Conservation (phyloP, 1,140 invertebrate genomes). For the Aphelinus atriplicis region DNA sequence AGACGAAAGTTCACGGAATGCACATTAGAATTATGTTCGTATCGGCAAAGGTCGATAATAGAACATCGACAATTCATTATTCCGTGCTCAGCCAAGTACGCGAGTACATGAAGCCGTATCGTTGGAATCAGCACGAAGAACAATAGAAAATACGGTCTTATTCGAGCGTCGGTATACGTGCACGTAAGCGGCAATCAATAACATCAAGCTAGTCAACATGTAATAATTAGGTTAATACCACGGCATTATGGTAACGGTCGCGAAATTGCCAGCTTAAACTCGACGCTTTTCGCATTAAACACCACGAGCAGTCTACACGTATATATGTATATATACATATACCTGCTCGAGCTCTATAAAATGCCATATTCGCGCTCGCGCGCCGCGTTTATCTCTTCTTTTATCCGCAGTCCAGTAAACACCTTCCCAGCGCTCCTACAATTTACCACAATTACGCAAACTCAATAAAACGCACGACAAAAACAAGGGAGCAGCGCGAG, state of each 20-base stretch:
- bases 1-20: background rate
- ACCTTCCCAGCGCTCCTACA: conserved; percentile 2
- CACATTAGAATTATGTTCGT: background rate
- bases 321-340: background rate
- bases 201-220: conserved; percentile 20
- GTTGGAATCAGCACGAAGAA: background rate
- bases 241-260: conserved; percentile 28
- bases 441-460: background rate
- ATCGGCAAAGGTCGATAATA: background rate
- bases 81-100: background rate
- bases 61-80: conserved; percentile 7
- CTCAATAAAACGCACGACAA: background rate
- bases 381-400: too few relatives aligned
- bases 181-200: conserved; percentile 11
- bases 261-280: conserved; percentile 20
- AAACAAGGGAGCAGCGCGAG: too few relatives aligned
- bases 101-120: too few relatives aligned
- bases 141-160: conserved; percentile 16
- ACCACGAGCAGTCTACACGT: too few relatives aligned
- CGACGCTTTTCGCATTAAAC: background rate
- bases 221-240: conserved; percentile 40
- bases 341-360: background rate
- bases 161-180: background rate
- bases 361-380: background rate
- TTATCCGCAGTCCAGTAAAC: conserved; percentile 24